A percentile compares a stretch with the other conserved stretches of the same genome.
phyloP scores from a whole-genome alignment of 64 coral and sea anemone genomes.

The Astreopora myriophthalma region DNA sequence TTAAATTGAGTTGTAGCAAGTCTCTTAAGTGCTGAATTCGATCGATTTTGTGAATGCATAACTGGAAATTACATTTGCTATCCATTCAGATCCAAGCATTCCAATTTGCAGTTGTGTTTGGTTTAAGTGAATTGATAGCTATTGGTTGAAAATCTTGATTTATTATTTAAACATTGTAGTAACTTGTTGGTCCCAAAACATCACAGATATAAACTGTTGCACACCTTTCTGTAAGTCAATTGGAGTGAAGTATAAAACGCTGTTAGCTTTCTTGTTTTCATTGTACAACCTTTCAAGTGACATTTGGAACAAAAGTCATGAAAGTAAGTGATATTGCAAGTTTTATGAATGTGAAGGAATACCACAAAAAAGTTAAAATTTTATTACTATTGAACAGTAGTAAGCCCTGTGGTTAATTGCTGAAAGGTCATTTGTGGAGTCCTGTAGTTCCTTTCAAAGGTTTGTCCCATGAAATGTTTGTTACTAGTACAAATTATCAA shows the following conservation, averaged over 20 bases:
- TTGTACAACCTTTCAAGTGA: background rate
- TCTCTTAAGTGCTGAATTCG: no score
- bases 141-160: constrained; percentile 37
- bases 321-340: background rate
- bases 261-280: background rate
- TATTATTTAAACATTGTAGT: constrained; percentile 13
- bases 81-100: background rate
- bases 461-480: background rate
- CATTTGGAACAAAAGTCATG: background rate
- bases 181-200: constrained; percentile 26
- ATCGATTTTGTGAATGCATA: background rate
- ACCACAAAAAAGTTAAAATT: constrained; percentile 59
- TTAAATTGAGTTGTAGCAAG: no score
- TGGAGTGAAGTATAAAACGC: background rate
- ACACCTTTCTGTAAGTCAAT: background rate
- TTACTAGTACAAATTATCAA: background rate
- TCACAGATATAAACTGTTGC: background rate
- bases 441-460: background rate
- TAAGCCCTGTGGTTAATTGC: constrained; percentile 14
- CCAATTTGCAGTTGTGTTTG: constrained; percentile 4
- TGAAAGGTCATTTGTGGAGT: constrained; percentile 10
- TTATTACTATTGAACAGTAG: constrained; percentile 20
- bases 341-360: background rate
- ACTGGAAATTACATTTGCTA: background rate
- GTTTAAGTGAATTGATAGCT: background rate